Conservation (phyloP, 2,113 vertebrate genomes). For the Elephas maximus region DNA sequence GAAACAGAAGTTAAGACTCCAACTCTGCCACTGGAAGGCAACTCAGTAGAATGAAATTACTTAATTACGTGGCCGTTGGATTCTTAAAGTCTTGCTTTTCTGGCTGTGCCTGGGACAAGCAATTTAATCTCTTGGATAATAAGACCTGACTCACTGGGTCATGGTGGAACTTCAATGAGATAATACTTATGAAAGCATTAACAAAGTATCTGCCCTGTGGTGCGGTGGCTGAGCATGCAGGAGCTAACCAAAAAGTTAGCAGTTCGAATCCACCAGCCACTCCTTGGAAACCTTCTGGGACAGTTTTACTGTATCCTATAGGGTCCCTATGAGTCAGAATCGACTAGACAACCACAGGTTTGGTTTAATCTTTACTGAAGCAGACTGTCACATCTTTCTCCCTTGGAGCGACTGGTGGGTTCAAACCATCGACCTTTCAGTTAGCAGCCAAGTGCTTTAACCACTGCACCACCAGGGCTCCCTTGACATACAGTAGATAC, state of each 20-base stretch:
- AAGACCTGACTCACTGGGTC: neutral
- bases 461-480: neutral
- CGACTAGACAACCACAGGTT: too few relatives aligned
- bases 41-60: neutral
- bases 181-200: neutral
- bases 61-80: neutral
- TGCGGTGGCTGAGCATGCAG: too few relatives aligned
- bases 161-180: neutral
- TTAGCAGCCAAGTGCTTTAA: neutral
- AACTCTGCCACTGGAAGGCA: neutral
- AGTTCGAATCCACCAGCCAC: too few relatives aligned
- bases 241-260: too few relatives aligned
- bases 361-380: neutral
- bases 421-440: neutral
- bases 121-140: neutral
- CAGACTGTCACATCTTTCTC: neutral
- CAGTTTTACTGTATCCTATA: too few relatives aligned
- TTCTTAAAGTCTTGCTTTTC: constrained; percentile 25
- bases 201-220: too few relatives aligned
- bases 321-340: too few relatives aligned
- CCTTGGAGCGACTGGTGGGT: neutral
- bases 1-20: neutral
- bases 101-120: neutral
- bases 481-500: neutral
- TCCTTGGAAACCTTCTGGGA: too few relatives aligned